phyloP scores from a whole-genome alignment of 2,888 invertebrate species.

The Tachina grossa region DNA sequence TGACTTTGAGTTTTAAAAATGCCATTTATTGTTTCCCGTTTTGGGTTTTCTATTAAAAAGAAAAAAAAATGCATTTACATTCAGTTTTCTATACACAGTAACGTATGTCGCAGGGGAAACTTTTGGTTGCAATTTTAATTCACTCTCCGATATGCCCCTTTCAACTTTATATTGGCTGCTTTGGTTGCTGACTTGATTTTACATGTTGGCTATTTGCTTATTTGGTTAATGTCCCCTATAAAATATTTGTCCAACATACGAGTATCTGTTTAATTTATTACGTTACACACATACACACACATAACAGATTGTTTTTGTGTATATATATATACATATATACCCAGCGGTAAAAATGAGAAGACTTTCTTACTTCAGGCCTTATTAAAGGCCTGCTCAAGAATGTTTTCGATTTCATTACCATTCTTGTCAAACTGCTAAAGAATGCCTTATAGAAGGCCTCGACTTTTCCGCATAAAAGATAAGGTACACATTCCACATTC shows the following conservation, averaged over 20 bases:
- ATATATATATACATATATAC: background rate
- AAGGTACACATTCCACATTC: too few relatives aligned
- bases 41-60: constrained; percentile 5
- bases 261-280: constrained; percentile 20
- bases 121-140: background rate
- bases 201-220: constrained; percentile 13
- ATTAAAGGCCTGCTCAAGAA: too few relatives aligned
- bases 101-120: background rate
- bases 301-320: background rate
- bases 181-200: background rate
- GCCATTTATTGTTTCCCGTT: constrained; percentile 58
- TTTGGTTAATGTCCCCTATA: constrained; percentile 46
- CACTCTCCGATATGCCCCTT: background rate
- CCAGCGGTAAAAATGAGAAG: too few relatives aligned
- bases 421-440: too few relatives aligned
- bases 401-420: too few relatives aligned
- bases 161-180: constrained; percentile 4
- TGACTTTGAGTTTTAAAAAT: constrained; percentile 61
- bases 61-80: background rate
- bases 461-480: too few relatives aligned
- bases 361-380: too few relatives aligned
- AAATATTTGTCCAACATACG: constrained; percentile 32
- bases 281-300: background rate
- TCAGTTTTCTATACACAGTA: background rate
- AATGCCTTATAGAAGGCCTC: too few relatives aligned